phyloP scores from a whole-genome alignment of 2,888 invertebrate species.

The Drosophila picticornis region DNA sequence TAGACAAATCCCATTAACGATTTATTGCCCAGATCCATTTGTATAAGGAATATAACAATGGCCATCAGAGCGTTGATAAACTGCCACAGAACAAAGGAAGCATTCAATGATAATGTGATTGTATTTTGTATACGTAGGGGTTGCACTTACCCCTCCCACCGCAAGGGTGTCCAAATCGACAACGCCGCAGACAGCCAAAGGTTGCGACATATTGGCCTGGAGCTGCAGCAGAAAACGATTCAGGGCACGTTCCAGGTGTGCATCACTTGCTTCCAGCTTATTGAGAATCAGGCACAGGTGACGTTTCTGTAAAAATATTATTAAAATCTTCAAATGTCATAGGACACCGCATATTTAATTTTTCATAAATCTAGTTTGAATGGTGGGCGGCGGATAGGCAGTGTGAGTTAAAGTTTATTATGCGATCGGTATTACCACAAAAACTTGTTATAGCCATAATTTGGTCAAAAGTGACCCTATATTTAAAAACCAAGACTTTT shows the following conservation, averaged over 20 bases:
- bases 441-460: not conserved
- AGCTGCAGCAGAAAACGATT: conserved; percentile 78
- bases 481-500: not conserved
- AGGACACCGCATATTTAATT: not conserved
- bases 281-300: conserved; percentile 67
- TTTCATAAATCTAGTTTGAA: not conserved
- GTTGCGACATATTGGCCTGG: conserved; percentile 40
- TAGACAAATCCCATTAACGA: conserved; percentile 53
- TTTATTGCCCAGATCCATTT: conserved; percentile 79
- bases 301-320: conserved; percentile 67
- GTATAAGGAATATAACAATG: conserved; percentile 82
- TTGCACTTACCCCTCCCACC: conserved; percentile 74
- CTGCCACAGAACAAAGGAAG: conserved; percentile 55
- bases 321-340: not conserved
- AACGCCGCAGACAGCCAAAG: conserved; percentile 71
- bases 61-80: conserved; percentile 71
- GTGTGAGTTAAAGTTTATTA: not conserved
- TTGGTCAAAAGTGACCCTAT: not conserved
- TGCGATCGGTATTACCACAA: not conserved
- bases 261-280: conserved; percentile 53
- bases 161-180: conserved; percentile 78
- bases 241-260: conserved; percentile 64
- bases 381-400: not conserved
- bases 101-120: conserved; percentile 4
- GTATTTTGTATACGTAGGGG: not conserved